Evolutionary conservation across 2,888 invertebrate species (phyloP).

Genomic region (Matsumyia berberina): DNA sequence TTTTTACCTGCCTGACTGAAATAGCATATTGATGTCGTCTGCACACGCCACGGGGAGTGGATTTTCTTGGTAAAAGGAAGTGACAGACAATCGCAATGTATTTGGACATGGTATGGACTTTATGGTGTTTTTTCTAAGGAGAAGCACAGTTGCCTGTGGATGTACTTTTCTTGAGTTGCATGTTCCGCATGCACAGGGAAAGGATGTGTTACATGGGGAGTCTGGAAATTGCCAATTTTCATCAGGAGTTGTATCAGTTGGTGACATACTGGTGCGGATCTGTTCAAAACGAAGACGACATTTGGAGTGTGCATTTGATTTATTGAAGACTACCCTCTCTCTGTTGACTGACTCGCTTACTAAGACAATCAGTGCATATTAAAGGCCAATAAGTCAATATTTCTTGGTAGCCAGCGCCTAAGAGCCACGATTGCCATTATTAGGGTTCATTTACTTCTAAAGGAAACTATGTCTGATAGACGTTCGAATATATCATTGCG

Average conservation of each 20-base stretch:
- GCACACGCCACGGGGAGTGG: constrained; percentile 23
- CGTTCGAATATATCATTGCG: too few species aligned
- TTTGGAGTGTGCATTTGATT: too few species aligned
- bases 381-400: too few species aligned
- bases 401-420: too few species aligned
- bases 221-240: background rate
- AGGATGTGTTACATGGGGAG: background rate
- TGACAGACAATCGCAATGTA: constrained; percentile 34
- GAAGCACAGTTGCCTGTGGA: background rate
- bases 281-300: background rate
- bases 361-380: too few species aligned
- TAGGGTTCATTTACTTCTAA: too few species aligned
- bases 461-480: too few species aligned
- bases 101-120: constrained; percentile 16
- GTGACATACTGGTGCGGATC: background rate
- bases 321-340: too few species aligned
- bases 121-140: background rate
- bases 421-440: too few species aligned
- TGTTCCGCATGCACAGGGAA: background rate
- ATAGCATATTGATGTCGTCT: constrained; percentile 24
- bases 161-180: constrained; percentile 8
- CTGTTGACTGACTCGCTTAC: too few species aligned
- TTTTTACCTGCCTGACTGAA: constrained; percentile 25
- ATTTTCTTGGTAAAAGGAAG: constrained; percentile 7
- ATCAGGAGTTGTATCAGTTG: background rate